Conservation (phyloP, 2,797 vertebrate species). For the Tragopan temminckii region DNA sequence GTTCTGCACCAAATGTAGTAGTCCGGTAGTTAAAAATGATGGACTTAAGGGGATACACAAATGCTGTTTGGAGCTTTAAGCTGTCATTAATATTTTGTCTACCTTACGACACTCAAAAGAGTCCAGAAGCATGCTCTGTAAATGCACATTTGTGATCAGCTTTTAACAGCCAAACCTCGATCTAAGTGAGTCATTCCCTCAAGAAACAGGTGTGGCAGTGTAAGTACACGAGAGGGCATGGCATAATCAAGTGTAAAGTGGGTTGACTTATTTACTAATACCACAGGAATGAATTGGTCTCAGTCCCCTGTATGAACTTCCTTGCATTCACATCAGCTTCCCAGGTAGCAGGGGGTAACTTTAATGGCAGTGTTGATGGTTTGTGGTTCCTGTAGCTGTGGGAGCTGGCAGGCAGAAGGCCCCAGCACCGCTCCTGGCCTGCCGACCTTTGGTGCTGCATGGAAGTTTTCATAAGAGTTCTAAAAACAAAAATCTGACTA, state of each 20-base stretch:
- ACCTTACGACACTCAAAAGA: background rate
- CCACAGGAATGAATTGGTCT: background rate
- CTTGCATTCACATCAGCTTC: background rate
- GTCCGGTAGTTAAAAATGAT: background rate
- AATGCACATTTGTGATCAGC: background rate
- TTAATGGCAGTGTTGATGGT: background rate
- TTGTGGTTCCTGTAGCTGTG: background rate
- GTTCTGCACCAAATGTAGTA: background rate
- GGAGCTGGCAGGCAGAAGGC: too few species aligned
- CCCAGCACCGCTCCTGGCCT: background rate
- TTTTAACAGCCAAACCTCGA: background rate
- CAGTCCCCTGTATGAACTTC: rapidly evolving
- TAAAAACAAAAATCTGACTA: background rate
- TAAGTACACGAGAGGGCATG: background rate
- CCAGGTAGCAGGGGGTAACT: background rate
- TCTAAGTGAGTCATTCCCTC: background rate
- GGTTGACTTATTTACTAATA: background rate
- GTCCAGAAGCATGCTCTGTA: background rate
- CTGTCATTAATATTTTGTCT: background rate
- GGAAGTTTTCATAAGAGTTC: background rate
- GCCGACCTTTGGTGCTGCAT: background rate
- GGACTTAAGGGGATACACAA: background rate
- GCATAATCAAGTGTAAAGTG: background rate
- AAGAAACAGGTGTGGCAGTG: background rate
- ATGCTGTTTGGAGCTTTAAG: background rate